Evolutionary conservation across 2,113 vertebrate genomes (phyloP), one percentile per base, ranked within the genome.

Genomic region (Cygnus buccinator): DNA sequence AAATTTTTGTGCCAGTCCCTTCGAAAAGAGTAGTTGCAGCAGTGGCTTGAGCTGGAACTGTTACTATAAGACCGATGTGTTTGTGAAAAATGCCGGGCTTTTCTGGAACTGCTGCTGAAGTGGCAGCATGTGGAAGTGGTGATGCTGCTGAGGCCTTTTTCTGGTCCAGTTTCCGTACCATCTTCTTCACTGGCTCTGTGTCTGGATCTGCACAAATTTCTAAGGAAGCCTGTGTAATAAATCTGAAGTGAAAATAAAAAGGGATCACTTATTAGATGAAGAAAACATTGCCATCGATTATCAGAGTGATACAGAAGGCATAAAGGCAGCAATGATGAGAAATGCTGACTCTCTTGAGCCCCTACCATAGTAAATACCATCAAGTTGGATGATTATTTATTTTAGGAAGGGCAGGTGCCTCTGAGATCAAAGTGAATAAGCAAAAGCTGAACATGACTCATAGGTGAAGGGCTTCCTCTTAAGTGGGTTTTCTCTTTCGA

Each of bases 121-220:
- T 7, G 26, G 11, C 74, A 62, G 0, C 61, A 8, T 0, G 39
- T 43, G 54, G 22, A 22, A 29, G 37, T 3, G 44, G 21, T 26
- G 39, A 35, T n/a, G 44, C 44, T 54, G 50, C 2, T 15, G 10
- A 31, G 1, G 75, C 39, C 2, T 44, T 66, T 26, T 83, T 43
- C 67, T 20, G 1, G 2, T 93, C 75, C 82, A 97, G 67, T 21
- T 90, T 88, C 23, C 21, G 1, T 6, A 6, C 1, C 1, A 88
- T 54, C 54, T 80, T 28, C 67, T 70, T 21, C 23, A 95, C 96
- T 92, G 88, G 93, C 0, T 3, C 13, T 59, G 6, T 39, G 0
- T 2, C 0, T 25, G 85, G 84, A 70, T 97, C 19, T 48, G 82
- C 95, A 92, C 96, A 97, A 13, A 97, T 61, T 55, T 93, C 35